phyloP scores from a whole-genome alignment of 1,140 invertebrate genomes.

The Halyomorpha halys region DNA sequence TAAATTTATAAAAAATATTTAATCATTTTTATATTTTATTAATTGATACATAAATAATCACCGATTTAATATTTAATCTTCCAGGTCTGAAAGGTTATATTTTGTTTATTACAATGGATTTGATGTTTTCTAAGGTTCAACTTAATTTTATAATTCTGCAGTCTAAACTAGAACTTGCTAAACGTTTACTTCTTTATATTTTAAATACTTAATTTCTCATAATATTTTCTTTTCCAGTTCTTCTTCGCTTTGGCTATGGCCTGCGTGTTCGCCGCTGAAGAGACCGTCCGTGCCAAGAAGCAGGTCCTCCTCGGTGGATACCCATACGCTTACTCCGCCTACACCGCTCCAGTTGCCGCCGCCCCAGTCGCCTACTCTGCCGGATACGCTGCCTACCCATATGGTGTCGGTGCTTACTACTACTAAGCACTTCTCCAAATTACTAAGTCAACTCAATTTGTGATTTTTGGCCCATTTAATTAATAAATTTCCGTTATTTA shows the following conservation, averaged over 20 bases:
- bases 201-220: background rate
- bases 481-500: background rate
- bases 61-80: too few species aligned
- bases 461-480: background rate
- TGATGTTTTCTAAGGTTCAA: too few species aligned
- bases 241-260: slow-evolving; percentile 23
- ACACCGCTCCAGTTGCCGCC: background rate
- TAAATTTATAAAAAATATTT: too few species aligned
- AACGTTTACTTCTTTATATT: too few species aligned
- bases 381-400: slow-evolving; percentile 22
- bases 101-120: too few species aligned
- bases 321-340: slow-evolving; percentile 14
- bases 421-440: background rate
- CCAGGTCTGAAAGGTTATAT: too few species aligned
- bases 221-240: slow-evolving; percentile 4
- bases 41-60: too few species aligned
- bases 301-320: slow-evolving; percentile 21
- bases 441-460: background rate
- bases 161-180: too few species aligned
- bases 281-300: slow-evolving; percentile 18
- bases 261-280: slow-evolving; percentile 15
- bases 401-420: slow-evolving; percentile 10
- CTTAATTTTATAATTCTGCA: too few species aligned
- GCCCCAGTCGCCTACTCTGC: slow-evolving; percentile 1
- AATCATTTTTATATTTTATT: too few species aligned